Conservation (phyloP, 2,888 invertebrate species). For the Auanema freiburgensis region DNA sequence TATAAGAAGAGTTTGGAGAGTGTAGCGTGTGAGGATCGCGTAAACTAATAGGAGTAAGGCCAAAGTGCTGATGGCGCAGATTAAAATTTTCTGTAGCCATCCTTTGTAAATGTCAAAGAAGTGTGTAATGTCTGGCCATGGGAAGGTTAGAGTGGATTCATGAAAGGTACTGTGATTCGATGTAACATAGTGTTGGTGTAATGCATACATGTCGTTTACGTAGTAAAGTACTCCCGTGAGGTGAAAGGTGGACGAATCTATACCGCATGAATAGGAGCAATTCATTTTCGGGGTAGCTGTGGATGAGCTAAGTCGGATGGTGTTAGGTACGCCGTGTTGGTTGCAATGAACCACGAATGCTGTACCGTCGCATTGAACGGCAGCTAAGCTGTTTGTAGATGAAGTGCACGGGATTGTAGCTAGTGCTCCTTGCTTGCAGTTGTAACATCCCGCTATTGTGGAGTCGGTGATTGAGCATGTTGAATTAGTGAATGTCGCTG, state of each 20-base stretch:
- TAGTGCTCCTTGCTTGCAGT: background rate
- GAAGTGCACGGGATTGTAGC: background rate
- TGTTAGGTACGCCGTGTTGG: background rate
- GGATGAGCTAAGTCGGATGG: background rate
- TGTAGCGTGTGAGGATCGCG: too few species aligned
- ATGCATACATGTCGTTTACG: too few species aligned
- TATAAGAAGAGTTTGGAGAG: too few species aligned
- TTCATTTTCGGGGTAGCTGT: background rate
- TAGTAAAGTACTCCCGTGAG: slow-evolving; percentile 1
- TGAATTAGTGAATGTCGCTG: too few species aligned
- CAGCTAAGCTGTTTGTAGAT: background rate
- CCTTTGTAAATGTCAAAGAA: background rate
- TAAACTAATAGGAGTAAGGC: too few species aligned
- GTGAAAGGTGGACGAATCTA: background rate
- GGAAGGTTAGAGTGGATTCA: background rate
- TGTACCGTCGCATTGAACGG: background rate
- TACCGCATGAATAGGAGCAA: background rate
- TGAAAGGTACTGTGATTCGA: too few species aligned
- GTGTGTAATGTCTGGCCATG: slow-evolving; percentile 3
- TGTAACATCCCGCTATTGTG: background rate
- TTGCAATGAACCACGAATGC: background rate
- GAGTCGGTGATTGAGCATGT: too few species aligned
- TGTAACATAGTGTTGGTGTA: background rate
- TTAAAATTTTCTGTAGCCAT: background rate
- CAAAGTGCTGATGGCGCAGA: slow-evolving; percentile 5